A percentile compares a stretch with the other conserved stretches of the same genome.
Evolutionary conservation across 2,888 invertebrate genomes (phyloP).

Genomic region (Crossocerus cetratus): DNA sequence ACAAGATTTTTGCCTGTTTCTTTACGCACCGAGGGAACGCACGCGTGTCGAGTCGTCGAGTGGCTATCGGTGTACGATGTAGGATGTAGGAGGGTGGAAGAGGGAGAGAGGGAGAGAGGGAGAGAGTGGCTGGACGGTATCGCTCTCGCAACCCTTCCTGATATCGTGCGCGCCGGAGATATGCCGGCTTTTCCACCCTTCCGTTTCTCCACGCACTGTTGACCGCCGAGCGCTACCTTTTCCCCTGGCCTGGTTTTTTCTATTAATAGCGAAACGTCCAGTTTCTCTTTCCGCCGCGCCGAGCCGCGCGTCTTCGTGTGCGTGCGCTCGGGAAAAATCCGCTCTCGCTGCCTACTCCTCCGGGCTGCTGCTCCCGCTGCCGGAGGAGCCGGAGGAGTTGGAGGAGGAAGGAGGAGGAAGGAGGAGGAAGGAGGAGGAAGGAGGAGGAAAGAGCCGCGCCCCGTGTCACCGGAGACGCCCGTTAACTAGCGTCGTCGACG

Average conservation of each 20-base stretch:
- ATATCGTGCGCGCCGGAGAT: constrained; percentile 18
- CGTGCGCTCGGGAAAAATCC: too few species aligned
- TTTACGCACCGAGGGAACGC: constrained; percentile 26
- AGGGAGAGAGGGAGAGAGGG: too few species aligned
- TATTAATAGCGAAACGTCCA: constrained; percentile 68
- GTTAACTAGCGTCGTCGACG: not conserved
- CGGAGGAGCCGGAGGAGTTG: constrained; percentile 4
- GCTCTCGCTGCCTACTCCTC: too few species aligned
- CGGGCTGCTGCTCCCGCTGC: too few species aligned
- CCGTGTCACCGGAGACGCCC: too few species aligned
- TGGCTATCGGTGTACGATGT: not conserved
- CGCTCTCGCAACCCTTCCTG: constrained; percentile 45
- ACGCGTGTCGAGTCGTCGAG: constrained; percentile 10
- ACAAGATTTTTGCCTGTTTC: constrained; percentile 49
- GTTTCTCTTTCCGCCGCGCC: constrained; percentile 38
- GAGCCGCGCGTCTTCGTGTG: constrained; percentile 16
- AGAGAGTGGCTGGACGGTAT: too few species aligned
- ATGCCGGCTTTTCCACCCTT: constrained; percentile 56
- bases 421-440: not conserved
- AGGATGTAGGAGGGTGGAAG: too few species aligned
- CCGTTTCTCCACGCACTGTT: constrained; percentile 66
- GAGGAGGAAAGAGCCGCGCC: too few species aligned
- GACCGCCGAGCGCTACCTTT: constrained; percentile 61
- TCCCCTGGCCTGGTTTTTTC: constrained; percentile 66
- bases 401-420: constrained; percentile 2